Percentiles rank a stretch among this genome's conserved stretches.
Evolutionary conservation across 2,113 vertebrate species (phyloP).

Genomic region (Alligator mississippiensis): DNA sequence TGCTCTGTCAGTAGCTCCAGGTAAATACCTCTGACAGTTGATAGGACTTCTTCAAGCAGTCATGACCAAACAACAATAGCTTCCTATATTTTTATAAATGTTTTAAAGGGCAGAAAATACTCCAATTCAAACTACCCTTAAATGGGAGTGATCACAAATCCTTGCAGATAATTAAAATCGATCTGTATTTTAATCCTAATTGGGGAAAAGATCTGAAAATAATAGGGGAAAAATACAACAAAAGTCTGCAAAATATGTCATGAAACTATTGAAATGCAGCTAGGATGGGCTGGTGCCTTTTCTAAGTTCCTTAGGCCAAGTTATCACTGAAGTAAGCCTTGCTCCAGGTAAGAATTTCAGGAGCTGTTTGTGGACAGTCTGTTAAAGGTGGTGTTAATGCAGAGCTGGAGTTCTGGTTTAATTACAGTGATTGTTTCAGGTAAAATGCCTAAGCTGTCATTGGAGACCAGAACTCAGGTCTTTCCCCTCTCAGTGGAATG

Average conservation of each 20-base stretch:
- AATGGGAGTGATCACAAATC: not conserved
- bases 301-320: not conserved
- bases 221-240: not conserved
- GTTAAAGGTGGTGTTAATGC: not conserved
- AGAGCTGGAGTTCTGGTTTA: not conserved
- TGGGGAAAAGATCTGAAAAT: not conserved
- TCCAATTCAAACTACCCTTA: not conserved
- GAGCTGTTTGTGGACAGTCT: not conserved
- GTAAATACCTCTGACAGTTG: accelerated
- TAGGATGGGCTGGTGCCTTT: not conserved
- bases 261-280: not conserved
- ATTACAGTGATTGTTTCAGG: not conserved
- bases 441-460: no score
- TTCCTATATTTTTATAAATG: not conserved
- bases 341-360: not conserved
- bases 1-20: not conserved
- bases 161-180: not conserved
- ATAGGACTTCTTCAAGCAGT: not conserved
- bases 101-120: not conserved
- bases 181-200: not conserved
- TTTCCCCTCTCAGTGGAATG: no score
- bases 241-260: not conserved
- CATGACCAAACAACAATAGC: not conserved
- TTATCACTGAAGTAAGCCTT: not conserved
- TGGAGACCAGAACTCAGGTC: no score